Evolutionary conservation across 1,140 invertebrate species (phyloP).

Genomic region (Pollicipes pollicipes): DNA sequence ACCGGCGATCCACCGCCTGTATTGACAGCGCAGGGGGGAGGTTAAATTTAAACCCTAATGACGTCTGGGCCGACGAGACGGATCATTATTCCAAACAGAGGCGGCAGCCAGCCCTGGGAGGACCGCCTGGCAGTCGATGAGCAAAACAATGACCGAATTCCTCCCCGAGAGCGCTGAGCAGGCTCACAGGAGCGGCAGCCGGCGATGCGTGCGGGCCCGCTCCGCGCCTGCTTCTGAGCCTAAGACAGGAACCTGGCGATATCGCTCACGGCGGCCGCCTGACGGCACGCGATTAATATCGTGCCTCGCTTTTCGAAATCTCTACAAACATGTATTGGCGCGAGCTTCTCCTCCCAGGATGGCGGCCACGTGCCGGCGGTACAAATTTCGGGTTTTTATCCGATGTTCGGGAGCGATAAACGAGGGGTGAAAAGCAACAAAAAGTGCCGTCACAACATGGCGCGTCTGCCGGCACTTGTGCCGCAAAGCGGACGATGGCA

Average conservation of each 20-base stretch:
- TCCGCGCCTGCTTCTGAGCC: too few relatives aligned
- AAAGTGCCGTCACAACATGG: neutral
- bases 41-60: neutral
- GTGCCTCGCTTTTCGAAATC: too few relatives aligned
- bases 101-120: neutral
- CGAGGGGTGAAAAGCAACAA: neutral
- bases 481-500: too few relatives aligned
- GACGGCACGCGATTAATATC: too few relatives aligned
- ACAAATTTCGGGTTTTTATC: neutral
- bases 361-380: neutral
- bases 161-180: too few relatives aligned
- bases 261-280: too few relatives aligned
- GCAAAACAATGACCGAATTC: neutral
- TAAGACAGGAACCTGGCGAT: too few relatives aligned
- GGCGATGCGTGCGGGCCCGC: too few relatives aligned
- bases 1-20: neutral
- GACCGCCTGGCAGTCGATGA: neutral
- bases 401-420: neutral
- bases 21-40: neutral
- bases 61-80: neutral
- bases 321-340: too few relatives aligned
- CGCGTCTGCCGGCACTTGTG: neutral
- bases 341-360: neutral
- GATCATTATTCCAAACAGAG: constrained; percentile 1
- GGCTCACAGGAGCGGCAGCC: too few relatives aligned